Base-by-base conservation (phyloP, 2,113 vertebrate species). In the Etheostoma spectabile region DNA sequence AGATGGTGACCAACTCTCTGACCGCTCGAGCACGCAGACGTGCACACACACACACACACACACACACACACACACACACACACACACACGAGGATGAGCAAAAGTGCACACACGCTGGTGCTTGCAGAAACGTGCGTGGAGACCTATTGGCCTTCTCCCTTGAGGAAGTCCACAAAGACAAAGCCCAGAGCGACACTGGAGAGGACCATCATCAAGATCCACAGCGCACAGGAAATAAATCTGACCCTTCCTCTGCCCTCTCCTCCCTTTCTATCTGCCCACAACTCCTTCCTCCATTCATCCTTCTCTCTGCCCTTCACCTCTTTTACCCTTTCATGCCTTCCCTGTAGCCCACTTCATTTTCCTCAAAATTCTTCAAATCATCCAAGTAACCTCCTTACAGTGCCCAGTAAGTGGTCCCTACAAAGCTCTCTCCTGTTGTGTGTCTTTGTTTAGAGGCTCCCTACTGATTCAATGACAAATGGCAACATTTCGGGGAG, bases 171-270 rank as follows among this genome's bases (percentile, higher is more conserved):
- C n/a, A 57, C 52, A 46, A 61, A 61, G 77, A 63, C 72, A 21
- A 73, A 79, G 81, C 68, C 83, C 80, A 78, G 45, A 35, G 69
- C 83, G 87, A 92, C 90, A 88, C 80, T 0, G 73, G 48, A 86
- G 80, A 84, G 78, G 85, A 75, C 78, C 80, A 85, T 84, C 86
- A 90, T 89, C 81, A 87, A 80, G 82, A 88, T 83, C 90, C 86
- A 75, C 79, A 46, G 82, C 33, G 56, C 49, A 65, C 86, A 89
- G 91, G 93, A 93, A 91, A 93, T 93, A 90, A 84, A 90, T 75
- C 84, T 89, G 91, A 93, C 92, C 93, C 78, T 66, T 79, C 78
- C 15, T 14, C 51, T 90, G 89, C 66, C 89, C 90, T 92, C 77
- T 85, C 85, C 81, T 83, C 85, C 83, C 61, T 82, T 62, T 45